Evolutionary conservation across 2,888 invertebrate species (phyloP).

Genomic region (Atrina japonica): DNA sequence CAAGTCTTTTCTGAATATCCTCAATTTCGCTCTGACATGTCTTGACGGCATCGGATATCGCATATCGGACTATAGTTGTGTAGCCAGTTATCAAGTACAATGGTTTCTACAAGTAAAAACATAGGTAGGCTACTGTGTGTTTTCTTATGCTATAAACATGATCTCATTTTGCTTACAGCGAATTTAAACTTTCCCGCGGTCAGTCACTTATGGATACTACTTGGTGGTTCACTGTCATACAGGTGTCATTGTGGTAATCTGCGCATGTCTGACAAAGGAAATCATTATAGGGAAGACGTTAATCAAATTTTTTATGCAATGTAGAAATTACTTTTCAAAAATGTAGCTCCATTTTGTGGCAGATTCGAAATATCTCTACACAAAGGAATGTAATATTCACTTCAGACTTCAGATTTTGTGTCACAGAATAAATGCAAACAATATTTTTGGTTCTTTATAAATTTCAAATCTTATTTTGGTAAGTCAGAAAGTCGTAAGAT

Average conservation of each 20-base stretch:
- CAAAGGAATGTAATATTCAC: not conserved
- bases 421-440: conserved; percentile 9
- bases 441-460: conserved; percentile 11
- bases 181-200: conserved; percentile 4
- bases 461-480: not conserved
- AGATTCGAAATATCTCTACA: conserved; percentile 3
- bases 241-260: not conserved
- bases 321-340: conserved; percentile 5
- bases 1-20: not conserved
- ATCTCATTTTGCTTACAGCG: conserved; percentile 3
- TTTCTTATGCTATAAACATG: not conserved
- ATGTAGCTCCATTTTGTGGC: no score
- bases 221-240: conserved; percentile 5
- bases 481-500: no score
- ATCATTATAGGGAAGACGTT: conserved; percentile 5
- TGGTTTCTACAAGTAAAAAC: not conserved
- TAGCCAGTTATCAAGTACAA: not conserved
- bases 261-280: conserved; percentile 6
- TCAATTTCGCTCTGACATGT: not conserved
- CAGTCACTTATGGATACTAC: not conserved
- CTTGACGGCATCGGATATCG: conserved; percentile 1
- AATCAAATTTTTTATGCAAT: conserved; percentile 11
- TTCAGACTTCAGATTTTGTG: no score
- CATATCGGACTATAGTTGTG: not conserved
- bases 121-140: not conserved